Evolutionary conservation across 2,797 vertebrate species (phyloP).

Genomic region (Melanotaenia boesemani): DNA sequence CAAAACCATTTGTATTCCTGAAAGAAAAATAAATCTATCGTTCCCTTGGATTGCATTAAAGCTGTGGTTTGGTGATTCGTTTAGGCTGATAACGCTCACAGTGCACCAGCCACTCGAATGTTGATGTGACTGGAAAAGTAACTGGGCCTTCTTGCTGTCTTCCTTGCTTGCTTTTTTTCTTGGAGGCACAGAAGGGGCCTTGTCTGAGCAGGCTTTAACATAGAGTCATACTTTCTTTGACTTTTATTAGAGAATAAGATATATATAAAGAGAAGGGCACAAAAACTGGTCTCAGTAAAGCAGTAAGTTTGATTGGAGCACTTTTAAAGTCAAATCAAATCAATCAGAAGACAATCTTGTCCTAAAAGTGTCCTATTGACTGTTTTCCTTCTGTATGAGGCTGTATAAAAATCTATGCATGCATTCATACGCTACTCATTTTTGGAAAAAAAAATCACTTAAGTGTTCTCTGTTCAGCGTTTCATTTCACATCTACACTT

Average conservation of each 20-base stretch:
- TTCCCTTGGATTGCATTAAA: slow-evolving; percentile 95
- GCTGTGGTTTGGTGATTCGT: slow-evolving; percentile 84
- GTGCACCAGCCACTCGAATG: slow-evolving; percentile 70
- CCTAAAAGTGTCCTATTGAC: slow-evolving; percentile 25
- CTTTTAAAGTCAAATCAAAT: slow-evolving; percentile 78
- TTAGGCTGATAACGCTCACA: slow-evolving; percentile 94
- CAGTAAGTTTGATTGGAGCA: slow-evolving; percentile 67
- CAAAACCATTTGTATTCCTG: slow-evolving; percentile 97
- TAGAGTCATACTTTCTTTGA: slow-evolving; percentile 91
- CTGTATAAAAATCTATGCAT: background rate
- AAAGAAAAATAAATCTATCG: slow-evolving; percentile 97
- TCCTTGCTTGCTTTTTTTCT: slow-evolving; percentile 82
- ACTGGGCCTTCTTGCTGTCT: slow-evolving; percentile 67
- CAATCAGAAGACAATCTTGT: slow-evolving; percentile 50
- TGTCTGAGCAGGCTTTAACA: slow-evolving; percentile 79
- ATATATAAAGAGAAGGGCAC: slow-evolving; percentile 87
- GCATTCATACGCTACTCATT: slow-evolving; percentile 10
- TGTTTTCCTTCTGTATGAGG: background rate
- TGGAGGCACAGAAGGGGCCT: slow-evolving; percentile 85
- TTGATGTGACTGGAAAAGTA: slow-evolving; percentile 68
- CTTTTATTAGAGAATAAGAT: slow-evolving; percentile 93
- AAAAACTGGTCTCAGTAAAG: slow-evolving; percentile 70
- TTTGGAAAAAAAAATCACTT: slow-evolving; percentile 13
- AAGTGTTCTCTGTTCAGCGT: slow-evolving; percentile 39
- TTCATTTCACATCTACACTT: slow-evolving; percentile 34